Conservation (phyloP, 1,140 invertebrate genomes). For the Halesus radiatus region DNA sequence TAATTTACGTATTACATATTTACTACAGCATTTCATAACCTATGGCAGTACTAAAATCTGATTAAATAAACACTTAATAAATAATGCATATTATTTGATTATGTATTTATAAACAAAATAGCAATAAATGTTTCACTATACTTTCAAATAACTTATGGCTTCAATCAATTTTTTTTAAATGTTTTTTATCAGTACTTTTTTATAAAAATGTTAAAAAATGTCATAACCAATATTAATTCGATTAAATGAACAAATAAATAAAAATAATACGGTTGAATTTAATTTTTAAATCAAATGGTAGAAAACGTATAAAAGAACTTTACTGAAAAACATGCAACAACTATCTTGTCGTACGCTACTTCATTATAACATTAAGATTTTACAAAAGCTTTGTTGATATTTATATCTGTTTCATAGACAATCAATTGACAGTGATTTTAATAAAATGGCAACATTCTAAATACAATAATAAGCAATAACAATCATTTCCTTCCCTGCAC, state of each 20-base stretch:
- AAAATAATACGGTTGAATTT: too few species aligned
- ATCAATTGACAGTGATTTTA: constrained; percentile 29
- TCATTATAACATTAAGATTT: constrained; percentile 18
- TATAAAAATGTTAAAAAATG: constrained; percentile 12
- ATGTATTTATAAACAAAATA: constrained; percentile 29
- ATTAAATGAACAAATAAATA: not conserved
- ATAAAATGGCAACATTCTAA: constrained; percentile 36
- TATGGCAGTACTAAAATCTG: constrained; percentile 49
- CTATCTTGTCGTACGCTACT: constrained; percentile 2
- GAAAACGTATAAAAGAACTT: not conserved
- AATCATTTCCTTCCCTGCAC: constrained; percentile 18
- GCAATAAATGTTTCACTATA: not conserved
- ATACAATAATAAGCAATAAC: constrained; percentile 36
- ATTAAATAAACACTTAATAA: constrained; percentile 39
- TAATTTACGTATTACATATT: constrained; percentile 40
- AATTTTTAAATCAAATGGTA: constrained; percentile 14
- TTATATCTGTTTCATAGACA: constrained; percentile 2
- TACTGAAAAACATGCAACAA: constrained; percentile 3
- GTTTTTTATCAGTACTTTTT: not conserved
- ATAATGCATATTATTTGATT: not conserved
- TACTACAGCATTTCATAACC: constrained; percentile 46
- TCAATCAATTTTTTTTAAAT: not conserved
- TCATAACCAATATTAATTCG: not conserved
- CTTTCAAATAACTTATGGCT: constrained; percentile 44
- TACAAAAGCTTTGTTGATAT: constrained; percentile 28